phyloP scores from a whole-genome alignment of 2,888 invertebrate species.

The Rapana venosa region DNA sequence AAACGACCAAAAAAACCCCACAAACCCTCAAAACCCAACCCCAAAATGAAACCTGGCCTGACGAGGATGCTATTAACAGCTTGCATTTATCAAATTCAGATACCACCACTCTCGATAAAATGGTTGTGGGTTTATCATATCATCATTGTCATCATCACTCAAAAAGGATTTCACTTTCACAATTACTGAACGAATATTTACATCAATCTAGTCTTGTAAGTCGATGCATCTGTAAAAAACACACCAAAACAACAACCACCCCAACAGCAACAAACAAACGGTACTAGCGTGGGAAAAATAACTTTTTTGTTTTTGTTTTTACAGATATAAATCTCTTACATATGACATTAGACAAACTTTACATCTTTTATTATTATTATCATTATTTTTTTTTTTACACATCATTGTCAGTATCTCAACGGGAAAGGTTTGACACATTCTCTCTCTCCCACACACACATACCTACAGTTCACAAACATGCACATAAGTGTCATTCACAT shows the following conservation, averaged over 20 bases:
- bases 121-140: too few relatives aligned
- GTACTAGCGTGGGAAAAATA: not conserved
- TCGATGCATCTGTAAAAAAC: not conserved
- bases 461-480: not conserved
- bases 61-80: not conserved
- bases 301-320: not conserved
- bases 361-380: not conserved
- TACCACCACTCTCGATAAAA: not conserved
- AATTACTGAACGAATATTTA: conserved; percentile 2
- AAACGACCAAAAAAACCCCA: not conserved
- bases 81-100: not conserved
- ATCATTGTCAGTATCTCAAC: conserved; percentile 7
- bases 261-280: too few relatives aligned
- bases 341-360: not conserved
- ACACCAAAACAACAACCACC: too few relatives aligned
- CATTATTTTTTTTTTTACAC: not conserved
- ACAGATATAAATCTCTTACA: conserved; percentile 11
- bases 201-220: conserved; percentile 7
- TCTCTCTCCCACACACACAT: not conserved
- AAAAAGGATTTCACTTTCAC: conserved; percentile 16
- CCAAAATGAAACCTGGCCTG: too few relatives aligned
- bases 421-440: too few relatives aligned
- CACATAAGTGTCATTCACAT: not conserved
- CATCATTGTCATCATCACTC: not conserved
- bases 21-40: not conserved